Evolutionary conservation across 1,140 invertebrate genomes (phyloP).

Genomic region (Temnothorax curvispinosus): DNA sequence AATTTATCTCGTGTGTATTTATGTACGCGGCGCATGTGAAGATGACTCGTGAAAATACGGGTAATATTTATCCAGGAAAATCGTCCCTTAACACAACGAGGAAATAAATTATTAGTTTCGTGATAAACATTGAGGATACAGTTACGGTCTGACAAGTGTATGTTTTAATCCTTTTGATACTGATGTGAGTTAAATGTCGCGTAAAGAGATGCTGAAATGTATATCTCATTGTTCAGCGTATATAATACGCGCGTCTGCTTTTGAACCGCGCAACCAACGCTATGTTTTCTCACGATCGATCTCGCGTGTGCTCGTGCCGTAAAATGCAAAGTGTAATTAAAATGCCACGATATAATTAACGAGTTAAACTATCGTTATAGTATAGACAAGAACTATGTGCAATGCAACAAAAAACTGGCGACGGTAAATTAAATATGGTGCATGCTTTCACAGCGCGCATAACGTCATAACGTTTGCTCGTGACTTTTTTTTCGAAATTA

Average conservation of each 20-base stretch:
- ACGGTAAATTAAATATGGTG: not conserved
- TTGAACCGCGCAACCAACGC: not conserved
- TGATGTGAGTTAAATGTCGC: not conserved
- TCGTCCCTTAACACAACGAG: not conserved
- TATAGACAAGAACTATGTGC: not conserved
- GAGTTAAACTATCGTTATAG: slow-evolving; percentile 7
- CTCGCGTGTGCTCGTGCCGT: slow-evolving; percentile 9
- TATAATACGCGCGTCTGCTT: not conserved
- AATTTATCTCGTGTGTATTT: not conserved
- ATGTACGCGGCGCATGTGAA: not conserved
- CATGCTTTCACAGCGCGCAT: too few species aligned
- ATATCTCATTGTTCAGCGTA: not conserved
- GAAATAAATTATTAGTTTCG: not conserved
- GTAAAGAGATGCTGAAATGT: slow-evolving; percentile 9
- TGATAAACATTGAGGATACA: not conserved
- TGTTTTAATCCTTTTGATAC: not conserved
- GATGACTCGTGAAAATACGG: not conserved
- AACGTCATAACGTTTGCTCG: not conserved
- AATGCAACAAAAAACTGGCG: not conserved
- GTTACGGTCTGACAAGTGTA: not conserved
- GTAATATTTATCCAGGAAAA: not conserved
- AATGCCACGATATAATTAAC: slow-evolving; percentile 33
- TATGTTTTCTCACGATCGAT: slow-evolving; percentile 23
- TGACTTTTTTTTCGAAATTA: not conserved
- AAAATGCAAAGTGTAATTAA: slow-evolving; percentile 18